phyloP scores from a whole-genome alignment of 2,888 invertebrate genomes.

The Lasioglossum figueresi region DNA sequence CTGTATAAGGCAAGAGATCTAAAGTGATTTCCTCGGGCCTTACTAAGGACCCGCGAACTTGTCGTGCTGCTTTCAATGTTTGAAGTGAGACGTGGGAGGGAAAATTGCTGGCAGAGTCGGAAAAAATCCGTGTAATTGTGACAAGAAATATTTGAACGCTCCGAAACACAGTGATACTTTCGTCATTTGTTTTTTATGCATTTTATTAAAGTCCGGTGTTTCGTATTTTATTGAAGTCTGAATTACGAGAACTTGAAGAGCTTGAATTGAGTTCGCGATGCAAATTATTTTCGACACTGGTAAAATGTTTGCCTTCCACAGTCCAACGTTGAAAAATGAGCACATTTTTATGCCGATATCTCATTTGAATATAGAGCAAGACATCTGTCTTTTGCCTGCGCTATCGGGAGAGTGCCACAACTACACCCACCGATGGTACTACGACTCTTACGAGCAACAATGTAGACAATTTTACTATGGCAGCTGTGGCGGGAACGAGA shows the following conservation, averaged over 20 bases:
- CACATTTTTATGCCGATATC: neutral
- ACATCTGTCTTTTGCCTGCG: constrained; percentile 91
- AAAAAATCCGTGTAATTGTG: neutral
- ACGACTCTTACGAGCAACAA: constrained; percentile 89
- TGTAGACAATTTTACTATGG: constrained; percentile 95
- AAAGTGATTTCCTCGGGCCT: neutral
- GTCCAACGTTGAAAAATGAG: neutral
- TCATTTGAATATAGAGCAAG: constrained; percentile 85
- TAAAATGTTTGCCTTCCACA: constrained; percentile 3
- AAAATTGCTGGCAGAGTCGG: neutral
- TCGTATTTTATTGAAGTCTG: neutral
- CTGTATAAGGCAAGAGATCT: neutral
- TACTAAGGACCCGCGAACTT: neutral
- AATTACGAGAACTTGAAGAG: neutral
- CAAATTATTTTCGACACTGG: neutral
- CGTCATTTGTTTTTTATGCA: neutral
- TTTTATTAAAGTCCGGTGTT: no score
- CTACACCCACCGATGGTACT: constrained; percentile 92
- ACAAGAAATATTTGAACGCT: neutral
- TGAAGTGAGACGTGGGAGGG: neutral
- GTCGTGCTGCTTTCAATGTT: constrained; percentile 35
- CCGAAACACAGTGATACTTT: neutral
- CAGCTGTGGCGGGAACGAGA: constrained; percentile 96
- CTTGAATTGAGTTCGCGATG: neutral
- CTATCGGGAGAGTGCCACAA: constrained; percentile 91